Evolutionary conservation across 1,140 invertebrate species (phyloP), one percentile per base, ranked within the genome.

Genomic region (Drosophila ercepeae): DNA sequence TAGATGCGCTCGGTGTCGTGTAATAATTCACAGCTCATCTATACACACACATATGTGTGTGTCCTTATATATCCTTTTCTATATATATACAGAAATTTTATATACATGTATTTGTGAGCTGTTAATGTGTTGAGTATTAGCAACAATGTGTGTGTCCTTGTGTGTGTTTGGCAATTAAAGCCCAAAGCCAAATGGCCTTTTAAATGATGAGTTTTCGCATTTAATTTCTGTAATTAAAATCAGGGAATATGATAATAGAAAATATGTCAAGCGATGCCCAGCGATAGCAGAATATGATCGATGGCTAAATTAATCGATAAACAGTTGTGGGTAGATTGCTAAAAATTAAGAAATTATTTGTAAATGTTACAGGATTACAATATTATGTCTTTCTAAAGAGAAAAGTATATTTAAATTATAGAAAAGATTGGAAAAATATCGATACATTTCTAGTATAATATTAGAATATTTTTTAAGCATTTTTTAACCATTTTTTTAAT

Each of bases 41-140:
- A 32, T 42, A 23, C 39, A 27, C 46, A 27, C 46, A 41, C 27
- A 11, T 54, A 21, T 46, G 19, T 34, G 34, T 36, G 34, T 36
- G 34, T 39, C 14, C 6, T 14, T 16, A 14, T 39, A 39, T 39
- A 34, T 57, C 29, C 29, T 32, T n/a, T 14, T 39, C 11, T 13
- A 3, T 0, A n/a, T 51, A 14, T 32, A 36, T 21, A 14, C 45
- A 13, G 7, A 21, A 11, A 16, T 59, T 48, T 16, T 54, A 36
- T 44, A 11, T 34, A 45, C 18, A 13, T 52, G 16, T 25, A 25
- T 34, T 8, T 27, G 46, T 13, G 18, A 67, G 52, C 61, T 84
- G 79, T 86, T 83, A 83, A 83, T 83, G 81, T 79, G 79, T 54
- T 39, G 48, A 52, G 70, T 46, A 83, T 78, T 83, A 78, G 59